A percentile compares a stretch with the other conserved stretches of the same genome.
Evolutionary conservation across 2,113 vertebrate species (phyloP).

Genomic region (Upupa epops): DNA sequence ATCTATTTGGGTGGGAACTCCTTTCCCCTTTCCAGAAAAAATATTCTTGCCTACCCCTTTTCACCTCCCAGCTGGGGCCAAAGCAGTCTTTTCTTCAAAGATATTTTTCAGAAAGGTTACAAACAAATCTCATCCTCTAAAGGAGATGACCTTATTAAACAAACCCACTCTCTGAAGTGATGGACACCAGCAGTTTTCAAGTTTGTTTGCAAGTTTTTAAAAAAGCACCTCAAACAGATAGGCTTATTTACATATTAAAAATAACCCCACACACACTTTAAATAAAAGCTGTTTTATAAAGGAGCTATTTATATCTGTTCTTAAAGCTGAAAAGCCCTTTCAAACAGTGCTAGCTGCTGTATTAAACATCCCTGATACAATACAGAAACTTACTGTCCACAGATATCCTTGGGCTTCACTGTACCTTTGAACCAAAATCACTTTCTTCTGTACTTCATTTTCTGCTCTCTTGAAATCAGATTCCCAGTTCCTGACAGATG

Average conservation of each 20-base stretch:
- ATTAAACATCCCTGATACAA: conserved; percentile 19
- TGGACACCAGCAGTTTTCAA: conserved; percentile 36
- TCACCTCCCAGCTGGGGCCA: conserved; percentile 6
- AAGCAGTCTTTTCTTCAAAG: conserved; percentile 18
- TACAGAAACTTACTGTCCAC: conserved; percentile 74
- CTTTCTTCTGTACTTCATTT: conserved; percentile 72
- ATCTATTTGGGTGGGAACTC: conserved; percentile 65
- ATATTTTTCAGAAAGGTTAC: conserved; percentile 8
- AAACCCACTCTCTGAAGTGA: conserved; percentile 39
- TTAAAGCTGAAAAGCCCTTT: conserved; percentile 40
- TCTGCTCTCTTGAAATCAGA: conserved; percentile 66
- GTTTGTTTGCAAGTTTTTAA: conserved; percentile 53
- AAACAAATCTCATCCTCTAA: background rate
- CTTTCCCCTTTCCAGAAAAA: conserved; percentile 49
- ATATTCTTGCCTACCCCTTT: conserved; percentile 36
- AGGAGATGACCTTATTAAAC: conserved; percentile 22
- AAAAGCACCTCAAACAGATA: conserved; percentile 42
- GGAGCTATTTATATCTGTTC: conserved; percentile 14
- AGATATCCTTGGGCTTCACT: conserved; percentile 69
- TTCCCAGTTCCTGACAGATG: conserved; percentile 76
- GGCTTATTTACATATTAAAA: conserved; percentile 26
- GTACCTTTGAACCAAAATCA: conserved; percentile 70
- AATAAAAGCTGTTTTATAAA: conserved; percentile 35
- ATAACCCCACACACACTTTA: conserved; percentile 21
- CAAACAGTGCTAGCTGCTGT: background rate